Percentiles rank a stretch among this genome's conserved stretches.
Conservation (phyloP, 2,113 vertebrate species). For the Mohoua ochrocephala region DNA sequence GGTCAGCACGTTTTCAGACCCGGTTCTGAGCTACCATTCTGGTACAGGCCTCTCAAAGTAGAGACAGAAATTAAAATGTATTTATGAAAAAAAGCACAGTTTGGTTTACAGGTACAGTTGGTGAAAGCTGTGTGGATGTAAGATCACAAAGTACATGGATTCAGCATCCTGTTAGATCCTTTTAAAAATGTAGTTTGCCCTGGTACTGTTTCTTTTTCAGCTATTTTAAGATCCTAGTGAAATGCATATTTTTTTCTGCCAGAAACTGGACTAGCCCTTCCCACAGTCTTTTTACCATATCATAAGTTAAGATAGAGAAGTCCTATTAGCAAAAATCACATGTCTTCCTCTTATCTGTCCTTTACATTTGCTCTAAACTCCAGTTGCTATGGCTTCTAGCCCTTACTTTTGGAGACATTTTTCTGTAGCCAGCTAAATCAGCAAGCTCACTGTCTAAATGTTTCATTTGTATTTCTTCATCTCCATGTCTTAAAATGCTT, state of each 20-base stretch:
- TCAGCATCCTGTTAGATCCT: neutral
- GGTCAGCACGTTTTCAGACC: neutral
- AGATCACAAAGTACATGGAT: neutral
- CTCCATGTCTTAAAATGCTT: neutral
- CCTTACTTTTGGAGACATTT: neutral
- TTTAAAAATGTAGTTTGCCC: neutral
- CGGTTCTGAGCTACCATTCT: neutral
- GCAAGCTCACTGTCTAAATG: neutral
- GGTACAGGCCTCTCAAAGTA: neutral
- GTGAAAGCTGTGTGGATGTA: neutral
- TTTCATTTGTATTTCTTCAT: constrained; percentile 30
- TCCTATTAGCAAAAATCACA: neutral
- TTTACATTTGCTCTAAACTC: constrained; percentile 2
- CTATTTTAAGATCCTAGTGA: neutral
- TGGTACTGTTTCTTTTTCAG: neutral
- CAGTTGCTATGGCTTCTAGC: constrained; percentile 27
- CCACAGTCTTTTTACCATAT: neutral
- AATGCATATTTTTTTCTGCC: neutral
- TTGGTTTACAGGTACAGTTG: neutral
- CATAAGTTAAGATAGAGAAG: neutral
- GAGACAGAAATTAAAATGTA: neutral
- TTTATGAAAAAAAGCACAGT: neutral
- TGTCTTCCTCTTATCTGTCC: neutral
- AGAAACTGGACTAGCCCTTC: neutral
- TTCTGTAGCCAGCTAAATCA: neutral